A percentile compares a stretch with the other conserved stretches of the same genome.
These are phyloP conservation scores for Trissolcus japonicus DNA, from an alignment of 2,888 invertebrate species.

Conservation along the genomic window DNA sequence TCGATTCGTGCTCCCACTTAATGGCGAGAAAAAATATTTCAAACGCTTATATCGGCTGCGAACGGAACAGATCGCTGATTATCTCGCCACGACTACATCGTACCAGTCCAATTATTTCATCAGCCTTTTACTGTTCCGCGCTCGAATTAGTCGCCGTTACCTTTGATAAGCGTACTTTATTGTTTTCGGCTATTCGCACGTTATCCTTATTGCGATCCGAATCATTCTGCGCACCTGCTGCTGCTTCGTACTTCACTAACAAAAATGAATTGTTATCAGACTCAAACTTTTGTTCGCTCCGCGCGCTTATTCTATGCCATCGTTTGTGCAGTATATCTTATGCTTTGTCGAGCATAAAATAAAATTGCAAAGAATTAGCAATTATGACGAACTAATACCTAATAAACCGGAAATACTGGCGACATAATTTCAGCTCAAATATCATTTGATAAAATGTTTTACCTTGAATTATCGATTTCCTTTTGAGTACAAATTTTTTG, in stretches of 20 bases:
- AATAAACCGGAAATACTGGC: too few species aligned
- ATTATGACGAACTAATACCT: not conserved
- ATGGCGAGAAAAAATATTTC: conserved; percentile 30
- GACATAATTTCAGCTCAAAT: not conserved
- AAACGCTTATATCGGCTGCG: conserved; percentile 3
- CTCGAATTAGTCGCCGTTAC: conserved; percentile 42
- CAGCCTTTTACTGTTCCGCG: conserved; percentile 20
- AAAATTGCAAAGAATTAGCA: not conserved
- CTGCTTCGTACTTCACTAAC: conserved; percentile 37
- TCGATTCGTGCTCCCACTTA: not conserved
- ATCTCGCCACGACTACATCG: conserved; percentile 30
- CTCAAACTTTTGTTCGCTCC: conserved; percentile 35
- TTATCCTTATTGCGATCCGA: conserved; percentile 48
- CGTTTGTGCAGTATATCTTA: conserved; percentile 26
- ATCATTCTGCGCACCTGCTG: conserved; percentile 46
- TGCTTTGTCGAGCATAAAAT: conserved; percentile 5
- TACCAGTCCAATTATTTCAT: conserved; percentile 48
- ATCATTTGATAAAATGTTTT: too few species aligned
- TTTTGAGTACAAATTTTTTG: too few species aligned
- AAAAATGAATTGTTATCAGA: conserved; percentile 44
- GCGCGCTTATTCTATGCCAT: conserved; percentile 22
- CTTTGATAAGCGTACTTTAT: conserved; percentile 51
- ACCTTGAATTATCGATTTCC: too few species aligned
- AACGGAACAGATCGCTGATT: conserved; percentile 36
- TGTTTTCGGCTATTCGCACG: conserved; percentile 45